Conservation (phyloP, 2,113 vertebrate species). For the Cyanoramphus novaezelandiae region DNA sequence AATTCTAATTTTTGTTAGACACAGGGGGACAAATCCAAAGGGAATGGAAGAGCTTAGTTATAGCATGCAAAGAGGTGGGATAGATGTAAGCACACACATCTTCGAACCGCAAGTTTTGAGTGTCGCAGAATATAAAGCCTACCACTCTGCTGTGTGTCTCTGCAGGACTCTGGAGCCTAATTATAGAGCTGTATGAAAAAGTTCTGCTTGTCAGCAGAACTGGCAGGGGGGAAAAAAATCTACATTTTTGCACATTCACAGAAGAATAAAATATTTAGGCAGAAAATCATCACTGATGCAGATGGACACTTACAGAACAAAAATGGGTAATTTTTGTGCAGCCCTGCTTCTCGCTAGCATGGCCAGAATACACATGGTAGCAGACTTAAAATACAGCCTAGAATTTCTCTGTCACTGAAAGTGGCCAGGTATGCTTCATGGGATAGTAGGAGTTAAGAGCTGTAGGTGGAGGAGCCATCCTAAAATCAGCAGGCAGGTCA, state of each 20-base stretch:
- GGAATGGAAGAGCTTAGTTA: not conserved
- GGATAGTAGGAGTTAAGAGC: not conserved
- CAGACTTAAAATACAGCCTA: not conserved
- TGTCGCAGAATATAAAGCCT: slow-evolving; percentile 6
- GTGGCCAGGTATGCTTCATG: not conserved
- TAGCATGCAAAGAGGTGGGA: not conserved
- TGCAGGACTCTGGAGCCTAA: slow-evolving; percentile 63
- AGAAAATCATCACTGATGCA: slow-evolving; percentile 58
- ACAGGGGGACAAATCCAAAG: not conserved
- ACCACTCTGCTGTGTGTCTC: slow-evolving; percentile 18
- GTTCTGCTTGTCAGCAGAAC: slow-evolving; percentile 64
- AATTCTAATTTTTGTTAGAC: slow-evolving; percentile 6
- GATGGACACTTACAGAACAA: slow-evolving; percentile 66
- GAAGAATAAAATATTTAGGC: slow-evolving; percentile 62
- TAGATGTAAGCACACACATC: not conserved
- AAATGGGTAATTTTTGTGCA: slow-evolving; percentile 46
- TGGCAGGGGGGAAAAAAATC: not conserved
- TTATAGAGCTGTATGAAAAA: slow-evolving; percentile 58
- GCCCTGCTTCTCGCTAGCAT: not conserved
- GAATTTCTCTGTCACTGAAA: not conserved
- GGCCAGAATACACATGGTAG: not conserved
- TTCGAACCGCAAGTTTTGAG: slow-evolving; percentile 30
- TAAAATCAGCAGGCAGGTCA: not conserved
- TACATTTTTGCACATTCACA: slow-evolving; percentile 55
- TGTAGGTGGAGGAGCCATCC: not conserved